A percentile compares a stretch with the other conserved stretches of the same genome.
Evolutionary conservation across 2,797 vertebrate species (phyloP).

Genomic region (Clarias fuscus): DNA sequence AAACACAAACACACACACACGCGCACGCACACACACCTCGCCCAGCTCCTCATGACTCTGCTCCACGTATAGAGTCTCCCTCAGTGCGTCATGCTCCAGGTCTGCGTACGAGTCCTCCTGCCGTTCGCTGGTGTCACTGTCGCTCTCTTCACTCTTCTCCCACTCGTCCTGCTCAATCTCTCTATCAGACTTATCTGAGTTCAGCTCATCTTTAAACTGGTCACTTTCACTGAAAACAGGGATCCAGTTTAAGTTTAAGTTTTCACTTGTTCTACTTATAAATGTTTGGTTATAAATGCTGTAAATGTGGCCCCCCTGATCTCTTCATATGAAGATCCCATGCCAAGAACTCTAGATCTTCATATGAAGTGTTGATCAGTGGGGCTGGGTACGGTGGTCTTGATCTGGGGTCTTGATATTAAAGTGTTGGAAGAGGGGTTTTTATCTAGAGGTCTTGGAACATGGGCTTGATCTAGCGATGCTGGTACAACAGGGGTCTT

Average conservation of each 20-base stretch:
- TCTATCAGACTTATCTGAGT: constrained; percentile 96
- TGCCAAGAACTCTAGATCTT: too few relatives aligned
- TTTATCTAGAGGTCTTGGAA: neutral
- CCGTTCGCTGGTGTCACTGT: constrained; percentile 93
- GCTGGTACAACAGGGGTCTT: too few relatives aligned
- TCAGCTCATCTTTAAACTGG: constrained; percentile 94
- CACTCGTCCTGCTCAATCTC: constrained; percentile 96
- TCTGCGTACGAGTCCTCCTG: constrained; percentile 93
- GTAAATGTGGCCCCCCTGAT: neutral
- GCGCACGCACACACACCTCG: constrained; percentile 76
- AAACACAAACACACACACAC: neutral
- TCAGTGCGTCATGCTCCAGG: constrained; percentile 83
- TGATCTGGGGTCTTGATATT: too few relatives aligned
- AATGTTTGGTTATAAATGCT: neutral
- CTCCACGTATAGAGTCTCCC: constrained; percentile 88
- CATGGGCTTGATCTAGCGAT: too few relatives aligned
- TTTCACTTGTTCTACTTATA: neutral
- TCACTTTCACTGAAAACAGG: constrained; percentile 83
- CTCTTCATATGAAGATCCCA: neutral
- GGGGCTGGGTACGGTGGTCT: too few relatives aligned
- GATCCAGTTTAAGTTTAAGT: neutral
- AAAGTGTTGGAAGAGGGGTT: too few relatives aligned
- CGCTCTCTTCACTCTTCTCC: constrained; percentile 96
- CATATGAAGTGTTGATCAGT: too few relatives aligned
- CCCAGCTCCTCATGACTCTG: constrained; percentile 93